A percentile compares a stretch with the other conserved stretches of the same genome.
Evolutionary conservation across 2,797 vertebrate species (phyloP).

Genomic region (Heteromormyrus szaboi): DNA sequence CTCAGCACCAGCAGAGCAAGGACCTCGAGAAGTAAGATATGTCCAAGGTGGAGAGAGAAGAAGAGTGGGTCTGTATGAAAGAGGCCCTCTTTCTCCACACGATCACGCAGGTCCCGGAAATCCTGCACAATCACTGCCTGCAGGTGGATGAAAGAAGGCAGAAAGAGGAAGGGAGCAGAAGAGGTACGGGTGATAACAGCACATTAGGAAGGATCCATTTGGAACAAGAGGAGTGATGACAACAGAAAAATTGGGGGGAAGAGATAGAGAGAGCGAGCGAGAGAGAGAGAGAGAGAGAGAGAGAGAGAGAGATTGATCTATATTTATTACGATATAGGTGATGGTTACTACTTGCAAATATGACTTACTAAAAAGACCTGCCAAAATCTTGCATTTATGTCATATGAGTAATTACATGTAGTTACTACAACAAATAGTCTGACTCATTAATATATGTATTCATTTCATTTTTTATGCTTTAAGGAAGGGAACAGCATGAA

Average conservation of each 20-base stretch:
- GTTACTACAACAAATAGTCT: background rate
- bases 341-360: background rate
- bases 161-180: background rate
- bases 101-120: conserved; percentile 69
- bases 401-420: background rate
- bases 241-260: background rate
- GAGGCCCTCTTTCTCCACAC: conserved; percentile 68
- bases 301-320: background rate
- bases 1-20: conserved; percentile 69
- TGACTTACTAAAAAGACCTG: background rate
- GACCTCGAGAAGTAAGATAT: conserved; percentile 80
- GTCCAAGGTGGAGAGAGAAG: conserved; percentile 74
- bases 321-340: background rate
- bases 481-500: background rate
- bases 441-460: background rate
- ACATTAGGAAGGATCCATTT: background rate
- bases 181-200: background rate
- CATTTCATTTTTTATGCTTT: too few relatives aligned
- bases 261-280: background rate
- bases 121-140: conserved; percentile 74
- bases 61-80: conserved; percentile 72
- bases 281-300: background rate
- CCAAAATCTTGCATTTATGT: background rate
- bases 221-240: conserved; percentile 8
- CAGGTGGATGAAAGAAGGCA: background rate